phyloP scores from a whole-genome alignment of 2,888 invertebrate species.

The Idaea biselata region DNA sequence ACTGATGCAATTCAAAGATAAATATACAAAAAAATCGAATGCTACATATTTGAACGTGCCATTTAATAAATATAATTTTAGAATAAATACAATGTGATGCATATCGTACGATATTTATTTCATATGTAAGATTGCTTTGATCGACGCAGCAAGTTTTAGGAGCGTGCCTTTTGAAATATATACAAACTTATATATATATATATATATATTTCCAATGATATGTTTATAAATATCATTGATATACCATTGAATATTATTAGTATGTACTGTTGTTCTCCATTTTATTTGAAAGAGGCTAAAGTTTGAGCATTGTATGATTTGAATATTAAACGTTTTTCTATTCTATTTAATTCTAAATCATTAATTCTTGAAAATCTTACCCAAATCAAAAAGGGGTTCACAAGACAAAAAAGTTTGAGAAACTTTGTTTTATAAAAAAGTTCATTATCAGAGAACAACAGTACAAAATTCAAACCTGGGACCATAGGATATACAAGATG shows the following conservation, averaged over 20 bases:
- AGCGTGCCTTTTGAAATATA: slow-evolving; percentile 38
- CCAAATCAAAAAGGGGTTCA: background rate
- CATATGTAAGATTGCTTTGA: slow-evolving; percentile 32
- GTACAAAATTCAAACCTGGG: slow-evolving; percentile 45
- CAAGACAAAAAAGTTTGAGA: background rate
- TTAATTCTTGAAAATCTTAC: background rate
- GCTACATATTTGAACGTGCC: slow-evolving; percentile 73
- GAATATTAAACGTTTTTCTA: too few species aligned
- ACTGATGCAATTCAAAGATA: slow-evolving; percentile 68
- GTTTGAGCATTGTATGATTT: background rate
- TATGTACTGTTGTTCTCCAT: slow-evolving; percentile 27
- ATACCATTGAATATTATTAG: slow-evolving; percentile 9
- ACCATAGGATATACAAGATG: slow-evolving; percentile 40
- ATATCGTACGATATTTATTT: slow-evolving; percentile 39
- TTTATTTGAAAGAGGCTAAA: background rate
- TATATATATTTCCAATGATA: slow-evolving; percentile 1
- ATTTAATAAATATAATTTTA: slow-evolving; percentile 61
- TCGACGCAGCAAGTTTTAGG: slow-evolving; percentile 29
- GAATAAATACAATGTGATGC: slow-evolving; percentile 45
- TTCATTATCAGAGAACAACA: slow-evolving; percentile 15
- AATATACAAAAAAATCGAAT: slow-evolving; percentile 49
- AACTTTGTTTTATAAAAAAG: background rate
- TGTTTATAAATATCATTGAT: background rate
- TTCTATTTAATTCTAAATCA: background rate
- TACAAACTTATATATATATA: slow-evolving; percentile 8